Evolutionary conservation across 2,113 vertebrate genomes (phyloP), one percentile per base, ranked within the genome.

Genomic region (Alces alces): DNA sequence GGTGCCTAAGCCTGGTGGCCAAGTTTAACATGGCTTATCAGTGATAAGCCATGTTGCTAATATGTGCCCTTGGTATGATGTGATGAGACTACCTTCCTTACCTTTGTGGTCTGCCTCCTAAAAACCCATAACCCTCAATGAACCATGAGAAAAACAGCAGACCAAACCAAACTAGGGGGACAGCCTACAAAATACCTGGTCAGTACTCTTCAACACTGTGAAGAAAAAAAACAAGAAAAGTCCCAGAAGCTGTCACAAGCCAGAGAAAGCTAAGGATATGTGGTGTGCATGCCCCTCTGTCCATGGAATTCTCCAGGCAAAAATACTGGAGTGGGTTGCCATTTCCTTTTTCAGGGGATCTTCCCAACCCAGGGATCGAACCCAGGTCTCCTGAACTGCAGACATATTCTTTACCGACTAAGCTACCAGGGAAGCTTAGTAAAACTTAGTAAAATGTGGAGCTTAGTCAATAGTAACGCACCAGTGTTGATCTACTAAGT

Each of bases 391-490:
- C 21, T 73, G 66, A 36, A 73, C 19, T 39, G 10, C 21, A 73
- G 66, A 21, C 66, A 73, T n/a, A 13, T 39, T 73, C 66, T 70
- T 70, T 13, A 73, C 66, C 1, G 11, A 6, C 66, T 39, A 73
- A 73, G 66, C 66, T 39, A 39, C 19, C 5, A 25, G 66, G 36
- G 66, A 73, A 6, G n/a, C 66, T 39, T 73, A 73, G 36, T 23
- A 39, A 39, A 73, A 36, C n/a, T n/a, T 89, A n/a, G 17, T 36
- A 7, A 79, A 91, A 8, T n/a, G 8, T 55, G 60, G 61, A 52
- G 7, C 66, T 43, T 27, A 52, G 23, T 36, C 33, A 43, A 33
- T 60, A 64, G 21, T 10, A 16, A 28, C 0, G 0, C 8, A 12
- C 52, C 30, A 15, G 19, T 43, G 2, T 28, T 55, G 47, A 3